These are phyloP conservation scores for Loris lydekkerianus DNA, from an alignment of 2,797 vertebrate genomes.

Conservation along the genomic window DNA sequence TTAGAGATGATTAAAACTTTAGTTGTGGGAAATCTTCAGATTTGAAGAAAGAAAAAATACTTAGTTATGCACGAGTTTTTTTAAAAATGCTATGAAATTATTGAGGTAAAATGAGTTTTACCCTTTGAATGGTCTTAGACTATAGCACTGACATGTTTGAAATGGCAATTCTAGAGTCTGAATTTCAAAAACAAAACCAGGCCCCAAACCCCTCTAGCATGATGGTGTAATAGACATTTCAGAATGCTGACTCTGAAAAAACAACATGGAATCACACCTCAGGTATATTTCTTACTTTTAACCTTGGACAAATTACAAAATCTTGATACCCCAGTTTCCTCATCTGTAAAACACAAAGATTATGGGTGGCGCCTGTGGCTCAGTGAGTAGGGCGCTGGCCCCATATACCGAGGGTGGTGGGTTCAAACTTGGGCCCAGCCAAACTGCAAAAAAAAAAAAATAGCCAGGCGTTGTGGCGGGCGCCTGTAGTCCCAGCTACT, in stretches of 20 bases:
- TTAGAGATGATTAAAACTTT: constrained; percentile 12
- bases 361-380: not conserved
- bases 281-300: not conserved
- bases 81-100: constrained; percentile 48
- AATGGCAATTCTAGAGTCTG: not conserved
- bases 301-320: not conserved
- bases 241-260: not conserved
- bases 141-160: constrained; percentile 31
- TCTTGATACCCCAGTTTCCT: not conserved
- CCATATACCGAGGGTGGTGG: no score
- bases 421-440: no score
- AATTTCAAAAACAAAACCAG: constrained; percentile 36
- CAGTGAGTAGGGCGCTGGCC: no score
- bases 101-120: constrained; percentile 8
- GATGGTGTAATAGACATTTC: not conserved
- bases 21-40: not conserved
- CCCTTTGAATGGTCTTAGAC: not conserved
- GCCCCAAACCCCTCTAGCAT: not conserved
- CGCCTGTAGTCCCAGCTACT: no score
- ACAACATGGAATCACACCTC: not conserved
- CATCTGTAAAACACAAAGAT: not conserved
- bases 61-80: not conserved
- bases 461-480: no score
- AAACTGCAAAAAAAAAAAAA: no score
- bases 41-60: constrained; percentile 21